Base-by-base conservation (phyloP, 2,888 invertebrate genomes). In the Cephus sareptanus region DNA sequence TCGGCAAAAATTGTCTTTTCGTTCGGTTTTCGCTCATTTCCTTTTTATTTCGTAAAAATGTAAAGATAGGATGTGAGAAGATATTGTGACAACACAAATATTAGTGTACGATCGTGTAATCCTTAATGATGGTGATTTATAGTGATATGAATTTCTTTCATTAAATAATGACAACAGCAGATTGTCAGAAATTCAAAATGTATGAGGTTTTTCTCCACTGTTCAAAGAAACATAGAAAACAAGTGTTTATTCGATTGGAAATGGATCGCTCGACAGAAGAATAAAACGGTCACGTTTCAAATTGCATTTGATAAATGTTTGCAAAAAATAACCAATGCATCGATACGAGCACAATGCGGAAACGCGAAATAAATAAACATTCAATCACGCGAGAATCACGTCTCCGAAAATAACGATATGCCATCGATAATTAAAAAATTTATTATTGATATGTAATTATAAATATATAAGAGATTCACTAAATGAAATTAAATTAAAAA, bases 271-370 rank as follows among this genome's bases (percentile, higher is more conserved):
- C 82, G 80, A 79, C 81, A 80, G 75, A 75, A 77, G 73, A 81
- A 79, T 56, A 76, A 79, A 73, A 71, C 71, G 74, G 78, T 77
- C 81, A 76, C 68, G 78, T 78, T 77, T 80, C 78, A 56, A 56
- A 79, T 81, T 83, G 74, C 78, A 80, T 76, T 31, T 81, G 84
- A 84, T 80, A 83, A 84, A 84, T 84, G 84, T 83, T 84, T 79
- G 76, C 82, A 80, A 83, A 83, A 56, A 56, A 56, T 56, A 56
- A 56, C 40, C 40, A 56, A 56, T 56, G 40, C 40, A 56, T 23
- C 15, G 40, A 56, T 40, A 40, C 4, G 15, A 40, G 40, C 40
- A 40, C 40, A 56, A 56, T 56, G 23, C 40, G 40, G 23, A 56
- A 23, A 56, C 9, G 40, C 40, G 40, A 56, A 56, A 56, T 56